Conservation (phyloP, 2,888 invertebrate species). For the Yponomeuta evonymella region DNA sequence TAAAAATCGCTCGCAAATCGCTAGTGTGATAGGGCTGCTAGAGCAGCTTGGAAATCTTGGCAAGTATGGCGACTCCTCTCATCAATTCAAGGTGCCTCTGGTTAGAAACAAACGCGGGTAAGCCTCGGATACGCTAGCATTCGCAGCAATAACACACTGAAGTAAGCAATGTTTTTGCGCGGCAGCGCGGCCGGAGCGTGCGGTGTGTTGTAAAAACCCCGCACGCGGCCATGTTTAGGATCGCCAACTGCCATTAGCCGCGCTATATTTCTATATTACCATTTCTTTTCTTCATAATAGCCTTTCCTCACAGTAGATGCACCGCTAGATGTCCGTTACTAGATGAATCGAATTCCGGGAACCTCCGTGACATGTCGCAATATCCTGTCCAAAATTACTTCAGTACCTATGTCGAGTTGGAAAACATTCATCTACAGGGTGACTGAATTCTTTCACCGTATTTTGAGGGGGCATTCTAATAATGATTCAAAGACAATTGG, state of each 20-base stretch:
- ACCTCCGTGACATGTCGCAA: slow-evolving; percentile 16
- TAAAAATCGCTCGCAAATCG: no score
- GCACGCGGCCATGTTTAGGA: slow-evolving; percentile 1
- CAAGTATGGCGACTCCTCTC: not conserved
- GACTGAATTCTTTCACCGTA: no score
- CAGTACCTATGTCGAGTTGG: no score
- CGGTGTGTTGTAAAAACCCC: slow-evolving; percentile 4
- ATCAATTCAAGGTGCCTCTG: not conserved
- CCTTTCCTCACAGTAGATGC: not conserved
- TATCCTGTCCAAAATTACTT: slow-evolving; percentile 9
- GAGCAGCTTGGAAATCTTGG: not conserved
- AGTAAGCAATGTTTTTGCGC: slow-evolving; percentile 1
- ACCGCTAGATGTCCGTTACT: not conserved
- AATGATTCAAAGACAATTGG: no score
- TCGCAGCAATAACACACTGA: not conserved
- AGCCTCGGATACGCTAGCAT: not conserved
- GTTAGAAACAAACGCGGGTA: not conserved
- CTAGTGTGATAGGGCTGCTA: no score
- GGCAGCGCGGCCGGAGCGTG: slow-evolving; percentile 2
- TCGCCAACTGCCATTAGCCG: slow-evolving; percentile 1
- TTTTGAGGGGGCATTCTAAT: no score
- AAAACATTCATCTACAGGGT: no score
- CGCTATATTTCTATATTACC: slow-evolving; percentile 9
- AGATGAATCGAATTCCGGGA: slow-evolving; percentile 4
- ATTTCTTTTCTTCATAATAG: not conserved